A percentile compares a stretch with the other conserved stretches of the same genome.
phyloP scores from a whole-genome alignment of 2,113 vertebrate species.

The Morone saxatilis region DNA sequence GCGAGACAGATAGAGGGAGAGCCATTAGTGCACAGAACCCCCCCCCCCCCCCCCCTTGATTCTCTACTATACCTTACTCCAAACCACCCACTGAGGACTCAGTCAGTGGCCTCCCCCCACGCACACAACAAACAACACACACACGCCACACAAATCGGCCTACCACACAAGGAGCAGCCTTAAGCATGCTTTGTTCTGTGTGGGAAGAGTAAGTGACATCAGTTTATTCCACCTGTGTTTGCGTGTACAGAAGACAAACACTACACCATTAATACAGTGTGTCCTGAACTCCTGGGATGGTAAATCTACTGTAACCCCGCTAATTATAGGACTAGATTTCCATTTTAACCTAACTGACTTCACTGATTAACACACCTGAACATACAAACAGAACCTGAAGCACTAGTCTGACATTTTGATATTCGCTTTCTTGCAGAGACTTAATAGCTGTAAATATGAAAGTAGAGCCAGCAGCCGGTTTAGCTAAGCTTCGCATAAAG shows the following conservation, averaged over 20 bases:
- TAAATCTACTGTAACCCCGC: background rate
- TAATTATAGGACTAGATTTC: background rate
- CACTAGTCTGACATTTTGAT: background rate
- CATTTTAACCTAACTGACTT: background rate
- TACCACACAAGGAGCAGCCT: conserved; percentile 62
- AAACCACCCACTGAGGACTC: conserved; percentile 70
- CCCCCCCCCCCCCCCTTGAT: conserved; percentile 22
- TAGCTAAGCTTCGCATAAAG: background rate
- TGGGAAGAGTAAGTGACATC: conserved; percentile 71
- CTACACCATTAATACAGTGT: background rate
- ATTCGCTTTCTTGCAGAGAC: background rate
- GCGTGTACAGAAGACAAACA: conserved; percentile 62
- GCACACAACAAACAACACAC: conserved; percentile 32
- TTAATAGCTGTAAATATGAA: too few species aligned
- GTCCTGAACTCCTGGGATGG: background rate
- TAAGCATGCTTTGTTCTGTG: conserved; percentile 68
- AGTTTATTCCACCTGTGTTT: conserved; percentile 64
- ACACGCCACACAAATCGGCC: conserved; percentile 43
- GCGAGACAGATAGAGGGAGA: conserved; percentile 20
- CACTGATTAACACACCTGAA: background rate
- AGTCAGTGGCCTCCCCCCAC: conserved; percentile 61
- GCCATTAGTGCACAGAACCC: conserved; percentile 4
- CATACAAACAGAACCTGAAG: background rate
- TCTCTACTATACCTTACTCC: conserved; percentile 56
- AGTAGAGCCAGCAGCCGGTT: background rate